A percentile compares a stretch with the other conserved stretches of the same genome.
Evolutionary conservation across 2,888 invertebrate species (phyloP).

Genomic region (Leucania comma): DNA sequence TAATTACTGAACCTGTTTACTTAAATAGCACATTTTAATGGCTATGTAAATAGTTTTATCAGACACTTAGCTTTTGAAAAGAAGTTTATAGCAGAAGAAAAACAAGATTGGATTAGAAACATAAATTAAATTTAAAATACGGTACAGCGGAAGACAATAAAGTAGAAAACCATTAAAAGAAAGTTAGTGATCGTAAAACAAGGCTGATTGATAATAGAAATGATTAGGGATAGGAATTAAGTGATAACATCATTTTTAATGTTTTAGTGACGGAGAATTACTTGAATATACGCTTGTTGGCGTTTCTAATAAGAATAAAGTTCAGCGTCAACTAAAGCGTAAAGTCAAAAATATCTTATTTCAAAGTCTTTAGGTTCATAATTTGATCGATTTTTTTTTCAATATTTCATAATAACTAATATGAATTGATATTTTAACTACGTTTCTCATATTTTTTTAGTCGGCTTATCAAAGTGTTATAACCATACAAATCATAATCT

Average conservation of each 20-base stretch:
- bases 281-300: conserved; percentile 38
- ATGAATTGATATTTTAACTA: neutral
- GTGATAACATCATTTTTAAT: conserved; percentile 55
- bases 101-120: conserved; percentile 49
- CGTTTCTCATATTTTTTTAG: neutral
- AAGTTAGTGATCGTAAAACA: conserved; percentile 64
- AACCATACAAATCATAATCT: conserved; percentile 5
- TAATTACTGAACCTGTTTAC: conserved; percentile 36
- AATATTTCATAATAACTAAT: too few relatives aligned
- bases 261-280: conserved; percentile 43
- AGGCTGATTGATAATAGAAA: conserved; percentile 49
- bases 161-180: conserved; percentile 49
- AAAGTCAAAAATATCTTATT: neutral
- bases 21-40: conserved; percentile 60
- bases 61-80: conserved; percentile 46
- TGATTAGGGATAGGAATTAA: conserved; percentile 56
- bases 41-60: conserved; percentile 61
- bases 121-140: conserved; percentile 54
- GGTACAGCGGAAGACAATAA: conserved; percentile 48
- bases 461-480: neutral
- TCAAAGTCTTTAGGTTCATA: too few relatives aligned
- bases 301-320: conserved; percentile 44
- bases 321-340: conserved; percentile 22
- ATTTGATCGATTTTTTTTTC: too few relatives aligned
- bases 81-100: conserved; percentile 33